A percentile compares a stretch with the other conserved stretches of the same genome.
Conservation (phyloP, 2,888 invertebrate genomes). For the Operophtera brumata region DNA sequence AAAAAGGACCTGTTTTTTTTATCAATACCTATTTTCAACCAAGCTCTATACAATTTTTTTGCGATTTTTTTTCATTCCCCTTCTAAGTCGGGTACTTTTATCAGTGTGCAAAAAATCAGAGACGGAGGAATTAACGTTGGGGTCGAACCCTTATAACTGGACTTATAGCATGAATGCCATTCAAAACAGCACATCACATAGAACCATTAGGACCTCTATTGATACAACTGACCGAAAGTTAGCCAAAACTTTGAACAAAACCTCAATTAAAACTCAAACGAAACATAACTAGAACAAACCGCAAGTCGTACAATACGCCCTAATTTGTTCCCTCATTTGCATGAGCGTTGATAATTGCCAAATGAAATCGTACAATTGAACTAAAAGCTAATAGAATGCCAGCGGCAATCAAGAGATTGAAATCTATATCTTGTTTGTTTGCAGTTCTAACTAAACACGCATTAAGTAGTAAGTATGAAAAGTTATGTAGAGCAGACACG, state of each 20-base stretch:
- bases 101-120: no score
- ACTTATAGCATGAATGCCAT: no score
- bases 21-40: no score
- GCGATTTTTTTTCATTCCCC: no score
- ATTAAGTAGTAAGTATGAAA: constrained; percentile 38
- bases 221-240: background rate
- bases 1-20: no score
- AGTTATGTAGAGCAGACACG: constrained; percentile 39
- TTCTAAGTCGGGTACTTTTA: no score
- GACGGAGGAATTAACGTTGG: no score
- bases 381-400: constrained; percentile 27
- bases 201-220: no score
- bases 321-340: constrained; percentile 10
- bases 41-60: no score
- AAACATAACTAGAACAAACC: constrained; percentile 7
- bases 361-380: constrained; percentile 16
- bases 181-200: no score
- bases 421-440: constrained; percentile 58
- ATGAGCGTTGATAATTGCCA: constrained; percentile 14
- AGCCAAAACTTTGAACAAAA: constrained; percentile 6
- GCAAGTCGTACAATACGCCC: constrained; percentile 8
- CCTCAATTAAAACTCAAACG: constrained; percentile 12
- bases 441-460: constrained; percentile 49
- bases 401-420: constrained; percentile 54
- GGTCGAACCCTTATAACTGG: no score